Evolutionary conservation across 2,888 invertebrate genomes (phyloP), one percentile per base, ranked within the genome.

Genomic region (Luffia ferchaultella): DNA sequence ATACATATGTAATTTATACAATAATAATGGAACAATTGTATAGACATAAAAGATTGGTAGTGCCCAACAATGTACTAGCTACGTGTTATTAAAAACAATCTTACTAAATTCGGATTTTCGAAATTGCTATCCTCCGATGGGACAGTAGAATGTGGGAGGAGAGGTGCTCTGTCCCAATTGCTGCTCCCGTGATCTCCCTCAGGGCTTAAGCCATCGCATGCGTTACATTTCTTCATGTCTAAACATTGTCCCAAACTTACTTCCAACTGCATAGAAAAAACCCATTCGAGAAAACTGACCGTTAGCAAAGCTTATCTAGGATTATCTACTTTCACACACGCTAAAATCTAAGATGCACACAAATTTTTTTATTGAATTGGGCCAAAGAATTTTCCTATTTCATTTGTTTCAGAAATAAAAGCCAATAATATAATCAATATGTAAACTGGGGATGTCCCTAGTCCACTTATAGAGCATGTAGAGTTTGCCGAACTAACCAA

Each of bases 171-270:
- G 64, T 75, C 76, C 52, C 69, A 68, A 46, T 62, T 62, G 46
- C 46, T 48, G 19, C 60, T 63, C 64, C 65, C 72, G 68, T 71
- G 66, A 58, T 76, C 74, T 53, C 30, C 30, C 30, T 30, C 30
- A 3, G 73, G 65, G 63, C 70, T 73, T 56, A 60, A 62, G 63
- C 68, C 69, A 70, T 73, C 74, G 62, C 65, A 70, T 58, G 72
- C 71, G 70, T 79, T 78, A 70, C 63, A 63, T 62, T 70, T 78
- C 80, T 76, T 80, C 82, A 82, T 82, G 67, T 70, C 75, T 79
- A 80, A 62, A 73, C 82, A 82, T 80, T 77, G 73, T 78, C 76
- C 73, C 70, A 60, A 72, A 73, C 76, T 73, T 73, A 76, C 76
- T 76, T 70, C 43, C 43, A n/a, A 43, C 43, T 43, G 43, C n/a